These are phyloP conservation scores for Magallana angulata DNA, from an alignment of 1,140 invertebrate genomes.

Conservation along the genomic window DNA sequence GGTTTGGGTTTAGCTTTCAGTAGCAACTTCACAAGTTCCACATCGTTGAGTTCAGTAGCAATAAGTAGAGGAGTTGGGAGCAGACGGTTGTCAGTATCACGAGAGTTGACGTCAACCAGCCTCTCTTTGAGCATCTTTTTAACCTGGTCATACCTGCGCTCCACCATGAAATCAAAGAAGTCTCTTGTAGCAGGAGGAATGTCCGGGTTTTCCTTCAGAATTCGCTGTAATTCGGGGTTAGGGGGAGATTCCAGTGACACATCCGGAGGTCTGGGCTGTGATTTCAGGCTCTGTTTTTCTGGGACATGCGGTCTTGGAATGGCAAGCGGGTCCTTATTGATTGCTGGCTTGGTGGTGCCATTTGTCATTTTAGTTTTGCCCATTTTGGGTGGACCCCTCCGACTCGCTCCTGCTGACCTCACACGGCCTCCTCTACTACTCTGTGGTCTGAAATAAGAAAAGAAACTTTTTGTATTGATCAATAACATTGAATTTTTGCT, in stretches of 20 bases:
- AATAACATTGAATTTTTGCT: no score
- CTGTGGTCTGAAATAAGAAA: neutral
- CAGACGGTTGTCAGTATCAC: conserved; percentile 62
- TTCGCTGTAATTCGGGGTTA: neutral
- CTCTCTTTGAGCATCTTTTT: conserved; percentile 55
- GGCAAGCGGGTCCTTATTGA: neutral
- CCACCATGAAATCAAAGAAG: conserved; percentile 24
- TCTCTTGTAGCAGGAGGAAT: neutral
- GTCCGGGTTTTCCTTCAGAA: conserved; percentile 9
- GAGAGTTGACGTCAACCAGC: conserved; percentile 62
- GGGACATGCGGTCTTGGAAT: neutral
- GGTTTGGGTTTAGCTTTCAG: conserved; percentile 66
- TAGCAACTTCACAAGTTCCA: conserved; percentile 68
- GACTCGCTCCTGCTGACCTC: neutral
- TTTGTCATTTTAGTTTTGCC: neutral
- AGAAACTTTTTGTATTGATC: no score
- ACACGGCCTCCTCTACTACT: neutral
- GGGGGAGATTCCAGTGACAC: conserved; percentile 8
- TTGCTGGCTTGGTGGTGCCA: neutral
- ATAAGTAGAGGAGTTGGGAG: conserved; percentile 68
- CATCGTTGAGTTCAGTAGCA: conserved; percentile 65
- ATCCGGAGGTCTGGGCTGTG: conserved; percentile 1
- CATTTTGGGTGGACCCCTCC: neutral
- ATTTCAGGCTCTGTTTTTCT: neutral
- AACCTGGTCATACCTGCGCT: conserved; percentile 35